Evolutionary conservation across 2,113 vertebrate species (phyloP), one percentile per base, ranked within the genome.

Genomic region (Puffinus mauretanicus): DNA sequence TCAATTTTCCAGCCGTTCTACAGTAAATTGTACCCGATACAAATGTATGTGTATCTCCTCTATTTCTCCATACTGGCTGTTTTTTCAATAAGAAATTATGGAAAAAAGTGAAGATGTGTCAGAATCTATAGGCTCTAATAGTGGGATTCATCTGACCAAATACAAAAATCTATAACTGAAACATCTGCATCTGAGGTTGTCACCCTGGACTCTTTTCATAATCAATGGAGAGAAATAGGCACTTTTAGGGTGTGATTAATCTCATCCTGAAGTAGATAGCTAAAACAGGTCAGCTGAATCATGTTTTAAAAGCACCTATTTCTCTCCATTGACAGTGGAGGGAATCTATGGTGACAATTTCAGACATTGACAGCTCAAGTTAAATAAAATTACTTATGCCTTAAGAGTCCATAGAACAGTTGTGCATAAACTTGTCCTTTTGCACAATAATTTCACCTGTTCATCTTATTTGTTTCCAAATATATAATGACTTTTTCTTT

Each of bases 191-290:
- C 65, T 93, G 47, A 96, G 40, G 25, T 85, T 93, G 73, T 91
- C 84, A 90, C 40, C 44, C 54, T 85, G 52, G 47, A 87, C 66
- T 76, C 78, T 94, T 85, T 94, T 90, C 78, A 90, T 91, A 96
- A 96, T 93, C 94, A 93, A 61, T 96, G 93, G 89, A 94, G 84
- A 95, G 93, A 95, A 96, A 96, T 82, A 82, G 57, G 40, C 34
- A 69, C 11, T 91, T 96, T 65, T 85, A 77, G 70, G 62, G 52
- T 72, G 34, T 72, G 89, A 96, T 93, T 94, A 62, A 91, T 90
- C 73, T 94, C 84, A 89, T 82, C 65, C 61, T 91, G 66, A 85
- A 94, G 89, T 26, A 91, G 66, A 91, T 93, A 81, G 89, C 73
- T 90, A 72, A 95, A 96, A 87, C 4, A 96, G 87, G 95, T 95